Conservation (phyloP, 2,113 vertebrate genomes). For the Antechinus stuartii region DNA sequence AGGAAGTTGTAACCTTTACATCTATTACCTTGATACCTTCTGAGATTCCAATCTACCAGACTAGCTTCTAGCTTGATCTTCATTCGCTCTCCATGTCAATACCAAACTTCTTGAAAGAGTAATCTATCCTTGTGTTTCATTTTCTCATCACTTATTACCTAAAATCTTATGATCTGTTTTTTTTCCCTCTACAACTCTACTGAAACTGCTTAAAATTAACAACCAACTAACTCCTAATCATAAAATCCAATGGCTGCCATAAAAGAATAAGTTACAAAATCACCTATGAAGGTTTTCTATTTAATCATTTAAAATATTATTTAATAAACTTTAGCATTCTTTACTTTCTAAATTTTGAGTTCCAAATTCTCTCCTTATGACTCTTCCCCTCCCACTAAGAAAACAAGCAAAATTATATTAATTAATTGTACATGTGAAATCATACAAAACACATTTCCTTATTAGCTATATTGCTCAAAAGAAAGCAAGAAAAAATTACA, state of each 20-base stretch:
- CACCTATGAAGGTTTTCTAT: not conserved
- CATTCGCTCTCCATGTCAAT: not conserved
- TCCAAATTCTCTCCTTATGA: not conserved
- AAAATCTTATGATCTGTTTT: constrained; percentile 2
- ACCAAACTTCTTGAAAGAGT: not conserved
- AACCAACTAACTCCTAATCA: not conserved
- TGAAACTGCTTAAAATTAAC: not conserved
- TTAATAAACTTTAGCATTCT: not conserved
- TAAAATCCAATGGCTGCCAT: not conserved
- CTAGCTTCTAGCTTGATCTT: not conserved
- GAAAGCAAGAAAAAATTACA: not conserved
- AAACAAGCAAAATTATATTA: not conserved
- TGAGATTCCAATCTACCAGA: not conserved
- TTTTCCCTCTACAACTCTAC: not conserved
- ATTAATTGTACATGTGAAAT: not conserved
- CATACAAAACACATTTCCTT: not conserved
- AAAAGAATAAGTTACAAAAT: not conserved
- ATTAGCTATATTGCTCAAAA: not conserved
- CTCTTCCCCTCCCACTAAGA: not conserved
- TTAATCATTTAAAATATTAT: not conserved
- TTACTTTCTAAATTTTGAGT: not conserved
- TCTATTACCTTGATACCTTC: not conserved
- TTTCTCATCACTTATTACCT: not conserved
- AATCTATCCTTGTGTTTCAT: not conserved
- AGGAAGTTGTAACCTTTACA: not conserved